Percentiles rank a stretch among this genome's conserved stretches.
phyloP scores from a whole-genome alignment of 2,888 invertebrate genomes.

The Amitus sp. region DNA sequence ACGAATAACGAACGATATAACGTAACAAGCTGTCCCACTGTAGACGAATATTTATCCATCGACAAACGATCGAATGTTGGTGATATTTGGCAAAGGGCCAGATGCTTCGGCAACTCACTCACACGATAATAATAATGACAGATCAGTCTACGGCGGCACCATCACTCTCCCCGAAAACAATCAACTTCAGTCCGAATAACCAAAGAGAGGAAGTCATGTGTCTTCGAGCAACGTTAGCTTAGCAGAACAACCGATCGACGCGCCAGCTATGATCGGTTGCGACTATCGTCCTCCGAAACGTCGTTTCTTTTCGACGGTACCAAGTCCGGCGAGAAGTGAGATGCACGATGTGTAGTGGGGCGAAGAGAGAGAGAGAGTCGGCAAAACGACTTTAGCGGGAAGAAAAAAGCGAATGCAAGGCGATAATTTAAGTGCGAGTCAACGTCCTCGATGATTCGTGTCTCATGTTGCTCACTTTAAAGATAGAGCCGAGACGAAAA shows the following conservation, averaged over 20 bases:
- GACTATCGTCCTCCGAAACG: conserved; percentile 64
- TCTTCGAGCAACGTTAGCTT: too few species aligned
- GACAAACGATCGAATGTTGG: conserved; percentile 4
- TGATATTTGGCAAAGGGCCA: too few species aligned
- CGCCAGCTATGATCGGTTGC: conserved; percentile 66
- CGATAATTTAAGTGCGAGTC: conserved; percentile 33
- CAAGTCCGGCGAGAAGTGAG: conserved; percentile 30
- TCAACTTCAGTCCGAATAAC: too few species aligned
- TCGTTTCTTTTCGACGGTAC: conserved; percentile 64
- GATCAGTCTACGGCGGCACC: conserved; percentile 8
- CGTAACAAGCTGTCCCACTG: conserved; percentile 11
- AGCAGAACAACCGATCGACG: conserved; percentile 61
- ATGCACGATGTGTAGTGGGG: conserved; percentile 35
- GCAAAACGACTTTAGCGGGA: too few species aligned
- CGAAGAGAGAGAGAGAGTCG: conserved; percentile 31
- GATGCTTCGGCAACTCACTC: conserved; percentile 24
- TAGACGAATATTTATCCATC: conserved; percentile 34
- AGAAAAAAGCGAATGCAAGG: too few species aligned
- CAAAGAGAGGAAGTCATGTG: too few species aligned
- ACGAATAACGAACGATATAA: conserved; percentile 16
- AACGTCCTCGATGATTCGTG: too few species aligned
- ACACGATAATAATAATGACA: conserved; percentile 27
- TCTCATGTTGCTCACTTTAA: too few species aligned
- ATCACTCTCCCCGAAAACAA: neutral
- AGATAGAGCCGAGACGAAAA: too few species aligned